Evolutionary conservation across 2,797 vertebrate genomes (phyloP).

Genomic region (Brachymystax lenok): DNA sequence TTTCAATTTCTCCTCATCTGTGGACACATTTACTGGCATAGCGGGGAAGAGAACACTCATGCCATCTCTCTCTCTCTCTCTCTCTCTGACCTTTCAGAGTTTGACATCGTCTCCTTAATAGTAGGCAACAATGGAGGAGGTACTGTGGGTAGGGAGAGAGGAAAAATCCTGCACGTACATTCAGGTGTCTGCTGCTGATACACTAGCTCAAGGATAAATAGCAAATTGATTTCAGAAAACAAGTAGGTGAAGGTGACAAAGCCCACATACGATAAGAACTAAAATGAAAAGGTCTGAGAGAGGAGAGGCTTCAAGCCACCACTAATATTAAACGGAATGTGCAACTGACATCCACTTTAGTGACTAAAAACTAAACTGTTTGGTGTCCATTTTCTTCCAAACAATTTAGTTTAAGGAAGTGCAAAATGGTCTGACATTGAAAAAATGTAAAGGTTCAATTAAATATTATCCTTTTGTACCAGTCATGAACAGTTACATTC

Average conservation of each 20-base stretch:
- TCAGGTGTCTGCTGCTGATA: constrained; percentile 46
- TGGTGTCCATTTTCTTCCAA: neutral
- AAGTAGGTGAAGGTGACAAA: constrained; percentile 37
- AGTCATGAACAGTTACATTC: too few relatives aligned
- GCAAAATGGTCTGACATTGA: neutral
- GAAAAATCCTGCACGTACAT: constrained; percentile 58
- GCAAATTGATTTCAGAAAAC: constrained; percentile 52
- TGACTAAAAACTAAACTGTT: constrained; percentile 12
- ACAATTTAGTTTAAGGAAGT: neutral
- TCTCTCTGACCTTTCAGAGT: constrained; percentile 69
- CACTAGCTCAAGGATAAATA: constrained; percentile 65
- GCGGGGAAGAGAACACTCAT: constrained; percentile 58
- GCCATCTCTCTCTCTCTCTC: constrained; percentile 43
- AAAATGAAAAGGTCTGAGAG: constrained; percentile 9
- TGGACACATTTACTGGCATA: constrained; percentile 63
- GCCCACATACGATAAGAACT: constrained; percentile 29
- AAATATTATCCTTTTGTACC: neutral
- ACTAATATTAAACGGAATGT: neutral
- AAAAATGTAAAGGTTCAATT: neutral
- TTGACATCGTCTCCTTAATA: constrained; percentile 60
- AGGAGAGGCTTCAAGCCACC: neutral
- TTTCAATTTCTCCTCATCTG: constrained; percentile 68
- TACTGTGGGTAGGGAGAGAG: constrained; percentile 44
- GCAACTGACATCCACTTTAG: neutral
- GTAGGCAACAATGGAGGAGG: constrained; percentile 57